These are phyloP conservation scores for Gadus macrocephalus DNA, from an alignment of 2,113 vertebrate species.

Conservation along the genomic window DNA sequence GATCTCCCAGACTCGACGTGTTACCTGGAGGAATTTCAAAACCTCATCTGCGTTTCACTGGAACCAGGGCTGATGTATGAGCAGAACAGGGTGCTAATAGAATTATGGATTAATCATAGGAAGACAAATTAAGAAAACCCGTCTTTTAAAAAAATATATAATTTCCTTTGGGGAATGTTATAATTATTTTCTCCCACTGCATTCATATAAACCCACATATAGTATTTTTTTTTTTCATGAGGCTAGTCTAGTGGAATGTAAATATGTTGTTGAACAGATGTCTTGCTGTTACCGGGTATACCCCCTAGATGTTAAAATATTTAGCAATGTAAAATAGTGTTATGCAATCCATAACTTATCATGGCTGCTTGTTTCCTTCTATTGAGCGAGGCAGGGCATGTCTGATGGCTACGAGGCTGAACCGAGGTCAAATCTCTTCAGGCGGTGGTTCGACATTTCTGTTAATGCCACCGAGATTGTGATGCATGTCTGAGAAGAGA, in stretches of 20 bases:
- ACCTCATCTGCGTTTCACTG: constrained; percentile 47
- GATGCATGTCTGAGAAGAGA: constrained; percentile 8
- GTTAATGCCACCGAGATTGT: background rate
- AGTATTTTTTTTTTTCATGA: too few species aligned
- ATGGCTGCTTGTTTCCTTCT: background rate
- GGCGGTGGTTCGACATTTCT: constrained; percentile 39
- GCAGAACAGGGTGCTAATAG: background rate
- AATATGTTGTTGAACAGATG: too few species aligned
- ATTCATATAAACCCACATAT: too few species aligned
- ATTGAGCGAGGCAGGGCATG: constrained; percentile 22
- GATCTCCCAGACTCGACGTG: constrained; percentile 30
- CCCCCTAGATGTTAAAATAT: too few species aligned
- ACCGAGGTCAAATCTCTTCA: constrained; percentile 25
- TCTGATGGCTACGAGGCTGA: constrained; percentile 18
- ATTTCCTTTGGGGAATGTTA: too few species aligned
- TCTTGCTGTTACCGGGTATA: too few species aligned
- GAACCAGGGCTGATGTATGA: constrained; percentile 28
- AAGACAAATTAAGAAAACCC: background rate
- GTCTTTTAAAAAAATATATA: too few species aligned
- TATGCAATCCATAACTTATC: too few species aligned
- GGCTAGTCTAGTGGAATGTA: too few species aligned
- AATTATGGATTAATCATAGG: constrained; percentile 1
- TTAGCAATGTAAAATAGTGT: too few species aligned
- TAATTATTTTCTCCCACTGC: too few species aligned
- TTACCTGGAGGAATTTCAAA: constrained; percentile 39